Evolutionary conservation across 2,113 vertebrate genomes (phyloP).

Genomic region (Axis porcinus): DNA sequence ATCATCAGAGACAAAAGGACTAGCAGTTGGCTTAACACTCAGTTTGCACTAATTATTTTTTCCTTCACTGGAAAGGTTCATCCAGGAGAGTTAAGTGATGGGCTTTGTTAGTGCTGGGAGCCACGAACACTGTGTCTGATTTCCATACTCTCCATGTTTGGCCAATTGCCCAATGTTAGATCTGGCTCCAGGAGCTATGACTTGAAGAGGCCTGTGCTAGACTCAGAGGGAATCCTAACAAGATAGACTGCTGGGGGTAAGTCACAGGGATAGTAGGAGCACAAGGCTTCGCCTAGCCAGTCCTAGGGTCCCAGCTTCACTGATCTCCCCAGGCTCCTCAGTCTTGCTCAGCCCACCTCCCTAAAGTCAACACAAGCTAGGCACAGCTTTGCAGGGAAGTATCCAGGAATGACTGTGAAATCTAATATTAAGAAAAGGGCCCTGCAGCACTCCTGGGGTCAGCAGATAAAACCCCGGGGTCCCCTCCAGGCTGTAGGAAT

Average conservation of each 20-base stretch:
- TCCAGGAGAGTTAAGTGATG: neutral
- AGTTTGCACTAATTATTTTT: neutral
- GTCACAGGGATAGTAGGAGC: neutral
- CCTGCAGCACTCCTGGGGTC: neutral
- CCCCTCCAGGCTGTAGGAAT: neutral
- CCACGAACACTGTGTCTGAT: neutral
- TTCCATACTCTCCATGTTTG: neutral
- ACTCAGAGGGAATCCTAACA: neutral
- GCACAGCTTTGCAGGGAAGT: neutral
- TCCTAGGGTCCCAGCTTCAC: neutral
- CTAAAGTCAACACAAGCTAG: neutral
- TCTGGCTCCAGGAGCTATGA: neutral
- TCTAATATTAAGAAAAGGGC: neutral
- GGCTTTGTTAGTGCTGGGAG: neutral
- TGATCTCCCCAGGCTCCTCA: neutral
- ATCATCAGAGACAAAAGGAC: neutral
- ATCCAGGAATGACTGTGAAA: neutral
- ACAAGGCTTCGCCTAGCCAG: neutral
- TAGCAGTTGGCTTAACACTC: neutral
- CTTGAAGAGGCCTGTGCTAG: neutral
- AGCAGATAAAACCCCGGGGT: neutral
- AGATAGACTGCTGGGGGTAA: neutral
- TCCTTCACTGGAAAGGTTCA: neutral
- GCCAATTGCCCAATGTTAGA: neutral
- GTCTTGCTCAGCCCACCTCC: neutral